Base-by-base conservation (phyloP, 2,888 invertebrate genomes). In the Geophilus truncorum region DNA sequence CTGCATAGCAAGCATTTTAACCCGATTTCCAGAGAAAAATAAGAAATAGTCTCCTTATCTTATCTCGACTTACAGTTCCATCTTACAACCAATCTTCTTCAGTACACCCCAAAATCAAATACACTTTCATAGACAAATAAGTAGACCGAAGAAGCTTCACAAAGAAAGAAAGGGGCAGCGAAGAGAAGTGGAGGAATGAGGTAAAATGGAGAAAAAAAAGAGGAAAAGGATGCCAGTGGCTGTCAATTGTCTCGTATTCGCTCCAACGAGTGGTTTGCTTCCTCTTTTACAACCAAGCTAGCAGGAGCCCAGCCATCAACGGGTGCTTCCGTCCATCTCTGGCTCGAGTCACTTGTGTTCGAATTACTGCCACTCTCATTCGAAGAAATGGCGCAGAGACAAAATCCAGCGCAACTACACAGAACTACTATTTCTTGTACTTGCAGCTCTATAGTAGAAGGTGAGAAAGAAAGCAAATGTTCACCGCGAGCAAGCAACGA, bases 211-310 rank as follows among this genome's bases (percentile, higher is more conserved):
- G n/a, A n/a, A n/a, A n/a, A n/a, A n/a, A n/a, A n/a, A 23, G 57
- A 57, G 57, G 57, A 57, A 57, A 57, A 18, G 57, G 57, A 57
- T 57, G 57, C 57, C 57, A 7, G 57, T 57, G 57, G 57, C 18
- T 57, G 57, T 57, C 57, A 57, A 57, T 57, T 57, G 57, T 57
- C 57, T 57, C 57, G 57, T 57, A 57, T 57, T 57, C 57, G 57
- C 57, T 57, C 57, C 57, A 57, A 18, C 57, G 57, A 57, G 57
- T 57, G 57, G 57, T 21, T 21, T 57, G 57, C 57, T 57, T 57
- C 57, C 57, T 57, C 57, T 57, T 57, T 57, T 57, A 57, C 57
- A 57, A 57, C 57, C 57, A 5, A 12, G 18, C n/a, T n/a, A n/a
- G n/a, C n/a, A n/a, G n/a, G 18, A 57, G 57, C 15, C 18, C 57